Evolutionary conservation across 2,888 invertebrate genomes (phyloP), one percentile per base, ranked within the genome.

Genomic region (Furcula furcula): DNA sequence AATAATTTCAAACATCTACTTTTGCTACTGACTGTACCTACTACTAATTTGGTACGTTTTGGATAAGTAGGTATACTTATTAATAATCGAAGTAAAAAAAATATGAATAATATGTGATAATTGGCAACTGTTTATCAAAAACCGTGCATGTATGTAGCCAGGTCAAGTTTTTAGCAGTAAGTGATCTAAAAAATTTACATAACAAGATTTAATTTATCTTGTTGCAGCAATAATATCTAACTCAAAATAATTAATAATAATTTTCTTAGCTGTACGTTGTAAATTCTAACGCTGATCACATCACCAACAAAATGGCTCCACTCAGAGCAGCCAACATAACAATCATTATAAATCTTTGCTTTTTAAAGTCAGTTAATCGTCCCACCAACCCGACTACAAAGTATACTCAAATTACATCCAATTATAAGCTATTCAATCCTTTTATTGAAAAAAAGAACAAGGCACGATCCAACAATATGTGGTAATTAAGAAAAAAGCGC

Each of bases 401-500:
- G 78, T 81, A 74, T 66, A 71, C 76, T 84, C 83, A 78, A 82
- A 87, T 87, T 87, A 88, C 87, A 85, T 75, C 84, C 87, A 88
- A 88, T 88, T 88, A 88, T 84, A 76, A 73, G 69, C 79, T 74
- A 87, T 88, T 87, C 85, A 87, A 81, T 79, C 77, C 83, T 79
- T 85, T 80, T 79, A 65, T 65, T 75, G 65, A 73, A 77, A 79
- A 80, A 78, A 28, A 75, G 67, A 65, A 47, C 41, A 56, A 42
- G 40, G 44, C 62, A 63, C 55, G 53, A 58, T 64, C 65, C 60
- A 78, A 88, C 87, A 88, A 87, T 84, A 74, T 62, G 69, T 49
- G 70, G 76, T 83, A 81, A 84, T 87, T 85, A 83, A 78, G 75
- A 75, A 81, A 81, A 80, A 78, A 77, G 74, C 60, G 69, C 76